These are phyloP conservation scores for Platycheirus rosarum DNA, from an alignment of 2,888 invertebrate species.

Conservation along the genomic window DNA sequence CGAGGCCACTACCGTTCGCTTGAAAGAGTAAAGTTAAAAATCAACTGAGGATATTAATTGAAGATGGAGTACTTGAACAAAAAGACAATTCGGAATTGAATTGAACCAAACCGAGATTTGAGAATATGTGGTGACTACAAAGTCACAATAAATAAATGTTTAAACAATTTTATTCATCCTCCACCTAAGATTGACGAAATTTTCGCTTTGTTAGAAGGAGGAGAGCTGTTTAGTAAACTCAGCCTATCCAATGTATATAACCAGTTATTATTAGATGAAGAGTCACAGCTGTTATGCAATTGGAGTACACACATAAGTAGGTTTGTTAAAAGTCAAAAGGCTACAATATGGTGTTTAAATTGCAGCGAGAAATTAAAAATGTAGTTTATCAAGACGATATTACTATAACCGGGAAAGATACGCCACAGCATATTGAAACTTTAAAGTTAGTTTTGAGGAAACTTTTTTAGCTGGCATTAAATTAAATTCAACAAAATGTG, in stretches of 20 bases:
- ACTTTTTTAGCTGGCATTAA: slow-evolving; percentile 75
- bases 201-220: slow-evolving; percentile 33
- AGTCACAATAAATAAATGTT: slow-evolving; percentile 32
- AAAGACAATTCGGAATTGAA: slow-evolving; percentile 53
- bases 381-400: slow-evolving; percentile 51
- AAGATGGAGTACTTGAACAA: slow-evolving; percentile 11
- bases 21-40: slow-evolving; percentile 47
- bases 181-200: slow-evolving; percentile 26
- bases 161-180: slow-evolving; percentile 17
- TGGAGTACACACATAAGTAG: slow-evolving; percentile 31
- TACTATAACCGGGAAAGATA: slow-evolving; percentile 70
- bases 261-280: slow-evolving; percentile 15
- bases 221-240: slow-evolving; percentile 72
- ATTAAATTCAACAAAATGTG: slow-evolving; percentile 76
- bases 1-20: slow-evolving; percentile 31
- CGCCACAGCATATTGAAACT: slow-evolving; percentile 73
- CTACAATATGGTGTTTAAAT: slow-evolving; percentile 14
- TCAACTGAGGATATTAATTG: slow-evolving; percentile 17
- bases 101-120: slow-evolving; percentile 41
- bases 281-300: slow-evolving; percentile 10
- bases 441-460: too few species aligned
- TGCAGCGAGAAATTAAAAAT: slow-evolving; percentile 63
- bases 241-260: slow-evolving; percentile 70
- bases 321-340: slow-evolving; percentile 67
- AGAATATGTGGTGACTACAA: slow-evolving; percentile 34